phyloP scores from a whole-genome alignment of 2,888 invertebrate species.

The Psylliodes chrysocephalus region DNA sequence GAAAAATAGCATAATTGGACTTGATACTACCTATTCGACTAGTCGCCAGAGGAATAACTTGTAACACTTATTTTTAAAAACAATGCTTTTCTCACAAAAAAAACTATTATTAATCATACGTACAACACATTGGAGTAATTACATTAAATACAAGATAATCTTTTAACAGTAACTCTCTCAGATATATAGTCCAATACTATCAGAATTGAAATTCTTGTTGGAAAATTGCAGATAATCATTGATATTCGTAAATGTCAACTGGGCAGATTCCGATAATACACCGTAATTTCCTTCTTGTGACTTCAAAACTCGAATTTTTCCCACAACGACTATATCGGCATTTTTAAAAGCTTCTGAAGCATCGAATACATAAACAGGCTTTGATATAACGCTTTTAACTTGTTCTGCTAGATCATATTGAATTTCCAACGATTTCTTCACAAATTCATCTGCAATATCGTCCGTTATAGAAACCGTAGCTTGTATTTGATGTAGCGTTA shows the following conservation, averaged over 20 bases:
- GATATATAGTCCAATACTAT: conserved; percentile 17
- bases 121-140: no score
- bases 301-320: conserved; percentile 17
- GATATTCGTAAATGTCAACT: not conserved
- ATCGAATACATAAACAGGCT: conserved; percentile 16
- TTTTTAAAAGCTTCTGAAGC: conserved; percentile 6
- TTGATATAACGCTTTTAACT: not conserved
- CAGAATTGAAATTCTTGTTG: not conserved
- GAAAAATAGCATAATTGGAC: no score
- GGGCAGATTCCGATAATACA: conserved; percentile 17
- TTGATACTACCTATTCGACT: no score
- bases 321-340: conserved; percentile 3
- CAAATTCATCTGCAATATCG: conserved; percentile 7
- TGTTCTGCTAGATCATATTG: conserved; percentile 11
- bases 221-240: conserved; percentile 2
- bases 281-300: conserved; percentile 16
- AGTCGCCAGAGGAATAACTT: no score
- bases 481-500: not conserved
- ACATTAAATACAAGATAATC: no score
- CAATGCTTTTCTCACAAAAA: no score
- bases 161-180: not conserved
- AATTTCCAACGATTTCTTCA: conserved; percentile 15
- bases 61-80: no score
- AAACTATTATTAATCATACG: no score
- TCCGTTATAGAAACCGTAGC: not conserved